A percentile compares a stretch with the other conserved stretches of the same genome.
phyloP scores from a whole-genome alignment of 2,113 vertebrate species.

The Ammodramus savannarum region DNA sequence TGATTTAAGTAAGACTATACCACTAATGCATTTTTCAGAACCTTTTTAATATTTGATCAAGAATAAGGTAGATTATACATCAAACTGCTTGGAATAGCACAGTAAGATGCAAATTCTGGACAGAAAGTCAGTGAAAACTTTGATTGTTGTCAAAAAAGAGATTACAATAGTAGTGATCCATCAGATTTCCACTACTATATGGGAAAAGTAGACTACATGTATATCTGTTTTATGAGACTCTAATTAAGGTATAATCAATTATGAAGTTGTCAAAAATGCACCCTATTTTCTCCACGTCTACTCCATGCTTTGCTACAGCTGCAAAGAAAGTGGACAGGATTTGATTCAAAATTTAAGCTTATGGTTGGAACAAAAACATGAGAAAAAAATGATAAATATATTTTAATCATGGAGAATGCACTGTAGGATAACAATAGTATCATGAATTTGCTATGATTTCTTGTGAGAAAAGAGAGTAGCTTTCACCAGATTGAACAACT shows the following conservation, averaged over 20 bases:
- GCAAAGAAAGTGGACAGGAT: neutral
- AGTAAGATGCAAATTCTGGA: neutral
- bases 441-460: neutral
- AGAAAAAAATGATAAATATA: neutral
- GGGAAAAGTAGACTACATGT: neutral
- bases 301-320: neutral
- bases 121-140: neutral
- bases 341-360: neutral
- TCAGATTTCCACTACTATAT: neutral
- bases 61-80: neutral
- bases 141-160: neutral
- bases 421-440: neutral
- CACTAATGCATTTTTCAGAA: conserved; percentile 35
- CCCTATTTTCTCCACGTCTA: neutral
- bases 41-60: conserved; percentile 41
- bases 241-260: neutral
- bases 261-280: neutral
- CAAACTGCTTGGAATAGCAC: neutral
- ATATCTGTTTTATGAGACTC: neutral
- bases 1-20: neutral
- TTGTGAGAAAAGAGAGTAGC: neutral
- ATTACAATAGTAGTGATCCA: neutral
- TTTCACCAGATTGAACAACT: neutral
- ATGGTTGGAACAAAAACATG: neutral
- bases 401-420: neutral